These are phyloP conservation scores for Scaptomyza parva DNA, from an alignment of 2,888 invertebrate genomes.

Conservation along the genomic window DNA sequence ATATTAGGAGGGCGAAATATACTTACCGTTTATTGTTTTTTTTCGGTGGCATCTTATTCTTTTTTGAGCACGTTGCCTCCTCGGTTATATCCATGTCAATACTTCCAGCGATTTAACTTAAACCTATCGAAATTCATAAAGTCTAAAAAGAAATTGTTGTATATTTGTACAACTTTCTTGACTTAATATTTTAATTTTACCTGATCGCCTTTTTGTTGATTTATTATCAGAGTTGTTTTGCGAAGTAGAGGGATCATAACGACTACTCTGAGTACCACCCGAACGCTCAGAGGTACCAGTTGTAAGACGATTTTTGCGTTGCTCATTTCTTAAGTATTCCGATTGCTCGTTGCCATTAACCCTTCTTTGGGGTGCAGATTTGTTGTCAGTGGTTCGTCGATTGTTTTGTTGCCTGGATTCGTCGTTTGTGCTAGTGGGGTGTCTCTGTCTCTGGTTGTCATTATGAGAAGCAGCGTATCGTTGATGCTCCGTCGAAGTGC, in stretches of 20 bases:
- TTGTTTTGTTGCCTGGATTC: slow-evolving; percentile 15
- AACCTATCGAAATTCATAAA: slow-evolving; percentile 1
- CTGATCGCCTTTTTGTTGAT: slow-evolving; percentile 11
- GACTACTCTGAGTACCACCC: not conserved
- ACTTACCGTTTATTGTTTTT: not conserved
- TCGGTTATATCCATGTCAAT: not conserved
- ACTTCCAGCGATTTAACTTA: slow-evolving; percentile 14
- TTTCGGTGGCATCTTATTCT: not conserved
- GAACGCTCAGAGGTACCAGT: slow-evolving; percentile 6
- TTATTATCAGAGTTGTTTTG: slow-evolving; percentile 11
- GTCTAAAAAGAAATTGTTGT: slow-evolving; percentile 7
- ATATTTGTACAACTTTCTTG: not conserved
- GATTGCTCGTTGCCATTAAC: slow-evolving; percentile 4
- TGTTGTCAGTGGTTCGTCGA: slow-evolving; percentile 14
- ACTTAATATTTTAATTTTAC: slow-evolving; percentile 2
- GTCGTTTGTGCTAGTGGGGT: slow-evolving; percentile 17
- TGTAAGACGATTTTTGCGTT: slow-evolving; percentile 11
- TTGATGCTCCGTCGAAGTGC: slow-evolving; percentile 19
- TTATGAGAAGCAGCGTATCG: not conserved
- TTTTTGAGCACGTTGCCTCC: not conserved
- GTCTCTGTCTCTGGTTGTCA: slow-evolving; percentile 22
- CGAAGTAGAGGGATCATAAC: slow-evolving; percentile 8
- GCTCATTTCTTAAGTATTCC: slow-evolving; percentile 5
- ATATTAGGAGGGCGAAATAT: not conserved
- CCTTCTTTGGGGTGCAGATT: slow-evolving; percentile 2